These are phyloP conservation scores for Steatornis caripensis DNA, from an alignment of 2,113 vertebrate genomes.

Conservation along the genomic window DNA sequence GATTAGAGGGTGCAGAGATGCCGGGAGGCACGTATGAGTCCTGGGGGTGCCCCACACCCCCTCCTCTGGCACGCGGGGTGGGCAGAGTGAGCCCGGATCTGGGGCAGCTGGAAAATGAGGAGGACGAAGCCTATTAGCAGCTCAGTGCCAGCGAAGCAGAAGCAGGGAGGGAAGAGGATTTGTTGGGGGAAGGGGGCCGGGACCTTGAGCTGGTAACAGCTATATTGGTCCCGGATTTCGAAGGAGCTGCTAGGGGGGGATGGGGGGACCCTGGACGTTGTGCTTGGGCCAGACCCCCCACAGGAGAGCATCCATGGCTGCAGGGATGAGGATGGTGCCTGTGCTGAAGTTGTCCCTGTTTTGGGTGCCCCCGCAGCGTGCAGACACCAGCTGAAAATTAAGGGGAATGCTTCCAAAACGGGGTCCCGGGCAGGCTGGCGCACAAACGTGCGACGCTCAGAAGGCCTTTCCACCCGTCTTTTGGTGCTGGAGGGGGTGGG, in stretches of 20 bases:
- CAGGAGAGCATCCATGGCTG: neutral
- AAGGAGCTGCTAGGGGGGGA: neutral
- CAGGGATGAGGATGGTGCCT: neutral
- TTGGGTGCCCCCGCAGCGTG: rapidly evolving
- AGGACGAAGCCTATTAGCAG: constrained; percentile 63
- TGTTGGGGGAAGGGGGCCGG: neutral
- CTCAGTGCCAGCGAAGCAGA: constrained; percentile 54
- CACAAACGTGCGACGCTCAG: rapidly evolving
- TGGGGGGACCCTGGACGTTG: rapidly evolving
- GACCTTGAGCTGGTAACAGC: neutral
- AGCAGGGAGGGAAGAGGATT: constrained; percentile 35
- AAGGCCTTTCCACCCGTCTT: neutral
- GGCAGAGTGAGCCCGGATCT: constrained; percentile 26
- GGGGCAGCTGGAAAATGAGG: constrained; percentile 59
- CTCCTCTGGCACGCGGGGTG: neutral
- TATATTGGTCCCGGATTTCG: neutral
- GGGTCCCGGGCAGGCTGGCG: neutral
- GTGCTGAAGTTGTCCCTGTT: neutral
- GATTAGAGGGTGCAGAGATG: constrained; percentile 58
- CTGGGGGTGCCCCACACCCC: neutral
- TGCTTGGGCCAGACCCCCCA: neutral
- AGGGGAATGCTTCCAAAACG: neutral
- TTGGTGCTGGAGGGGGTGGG: neutral
- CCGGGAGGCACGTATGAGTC: constrained; percentile 47
- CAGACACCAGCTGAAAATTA: neutral